phyloP scores from a whole-genome alignment of 2,888 invertebrate species.

The Azorinus chamasolen region DNA sequence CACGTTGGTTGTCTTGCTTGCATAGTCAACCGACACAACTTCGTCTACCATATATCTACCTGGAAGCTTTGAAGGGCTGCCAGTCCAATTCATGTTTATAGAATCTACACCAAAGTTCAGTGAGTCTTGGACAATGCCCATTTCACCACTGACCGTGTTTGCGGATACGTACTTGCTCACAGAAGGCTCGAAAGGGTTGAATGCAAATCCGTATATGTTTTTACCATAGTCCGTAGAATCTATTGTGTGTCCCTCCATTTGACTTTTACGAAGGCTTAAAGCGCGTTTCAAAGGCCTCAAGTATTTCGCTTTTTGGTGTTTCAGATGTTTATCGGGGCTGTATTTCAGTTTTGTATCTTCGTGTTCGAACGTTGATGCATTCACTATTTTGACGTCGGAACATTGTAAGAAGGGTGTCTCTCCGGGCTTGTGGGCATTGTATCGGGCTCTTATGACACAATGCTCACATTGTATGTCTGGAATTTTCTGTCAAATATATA shows the following conservation, averaged over 20 bases:
- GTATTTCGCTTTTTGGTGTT: constrained; percentile 16
- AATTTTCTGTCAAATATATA: constrained; percentile 57
- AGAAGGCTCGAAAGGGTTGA: constrained; percentile 59
- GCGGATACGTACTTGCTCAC: constrained; percentile 55
- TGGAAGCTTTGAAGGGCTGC: background rate
- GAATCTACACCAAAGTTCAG: constrained; percentile 65
- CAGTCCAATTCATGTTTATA: background rate
- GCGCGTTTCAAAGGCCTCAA: constrained; percentile 35
- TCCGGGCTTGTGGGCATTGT: constrained; percentile 74
- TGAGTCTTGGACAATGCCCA: constrained; percentile 27
- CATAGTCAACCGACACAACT: constrained; percentile 54
- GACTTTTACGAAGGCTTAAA: constrained; percentile 23
- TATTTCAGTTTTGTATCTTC: constrained; percentile 19
- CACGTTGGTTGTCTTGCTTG: constrained; percentile 47
- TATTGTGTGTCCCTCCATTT: background rate
- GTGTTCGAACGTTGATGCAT: background rate
- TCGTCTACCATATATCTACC: constrained; percentile 57
- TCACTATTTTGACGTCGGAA: constrained; percentile 63
- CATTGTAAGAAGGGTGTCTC: constrained; percentile 74
- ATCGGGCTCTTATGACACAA: constrained; percentile 70
- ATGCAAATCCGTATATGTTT: constrained; percentile 64
- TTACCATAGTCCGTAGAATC: background rate
- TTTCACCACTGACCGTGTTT: constrained; percentile 51
- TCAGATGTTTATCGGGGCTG: constrained; percentile 12
- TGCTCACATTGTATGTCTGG: constrained; percentile 70